Evolutionary conservation across 2,797 vertebrate genomes (phyloP).

Genomic region (Pseudomugil gertrudae): DNA sequence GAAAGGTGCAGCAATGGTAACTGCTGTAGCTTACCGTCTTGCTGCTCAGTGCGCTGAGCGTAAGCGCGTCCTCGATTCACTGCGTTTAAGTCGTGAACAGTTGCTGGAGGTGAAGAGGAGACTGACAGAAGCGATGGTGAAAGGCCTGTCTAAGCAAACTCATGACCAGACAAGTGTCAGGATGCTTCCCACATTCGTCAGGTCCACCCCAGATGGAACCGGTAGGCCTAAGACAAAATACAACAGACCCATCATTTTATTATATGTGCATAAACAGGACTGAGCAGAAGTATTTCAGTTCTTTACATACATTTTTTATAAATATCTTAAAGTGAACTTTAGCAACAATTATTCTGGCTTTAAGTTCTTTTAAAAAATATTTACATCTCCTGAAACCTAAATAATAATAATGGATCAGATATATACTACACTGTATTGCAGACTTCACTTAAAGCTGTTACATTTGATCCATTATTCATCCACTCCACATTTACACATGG

Average conservation of each 20-base stretch:
- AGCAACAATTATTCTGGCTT: not conserved
- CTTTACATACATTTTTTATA: not conserved
- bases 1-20: slow-evolving; percentile 98
- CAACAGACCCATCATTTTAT: fast-evolving
- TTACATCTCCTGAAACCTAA: not conserved
- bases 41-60: slow-evolving; percentile 87
- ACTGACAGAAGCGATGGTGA: slow-evolving; percentile 87
- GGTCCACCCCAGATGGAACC: slow-evolving; percentile 92
- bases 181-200: slow-evolving; percentile 95
- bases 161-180: slow-evolving; percentile 85
- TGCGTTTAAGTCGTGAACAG: slow-evolving; percentile 87
- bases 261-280: not conserved
- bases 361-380: not conserved
- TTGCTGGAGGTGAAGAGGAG: slow-evolving; percentile 89
- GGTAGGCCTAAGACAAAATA: slow-evolving; percentile 74
- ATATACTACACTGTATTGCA: no score
- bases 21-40: slow-evolving; percentile 91
- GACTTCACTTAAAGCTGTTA: no score
- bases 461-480: no score
- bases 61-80: slow-evolving; percentile 84
- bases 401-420: no score
- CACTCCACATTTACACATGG: no score
- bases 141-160: slow-evolving; percentile 84
- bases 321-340: not conserved
- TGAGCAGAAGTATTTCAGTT: not conserved